Percentiles rank a stretch among this genome's conserved stretches.
phyloP scores from a whole-genome alignment of 2,113 vertebrate species.

The Xiphophorus couchianus region DNA sequence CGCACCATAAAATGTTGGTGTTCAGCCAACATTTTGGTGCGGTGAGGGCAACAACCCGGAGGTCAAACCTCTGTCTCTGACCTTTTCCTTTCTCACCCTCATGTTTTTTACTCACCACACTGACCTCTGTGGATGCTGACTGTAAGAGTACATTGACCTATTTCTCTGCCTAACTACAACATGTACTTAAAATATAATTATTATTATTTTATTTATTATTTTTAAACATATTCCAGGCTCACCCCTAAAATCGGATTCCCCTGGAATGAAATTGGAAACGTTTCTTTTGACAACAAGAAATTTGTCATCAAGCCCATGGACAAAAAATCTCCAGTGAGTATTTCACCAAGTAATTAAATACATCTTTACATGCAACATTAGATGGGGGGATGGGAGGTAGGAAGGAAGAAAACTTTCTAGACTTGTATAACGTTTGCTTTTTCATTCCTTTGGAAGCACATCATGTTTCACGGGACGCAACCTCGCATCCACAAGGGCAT shows the following conservation, averaged over 20 bases:
- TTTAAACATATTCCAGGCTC: slow-evolving; percentile 77
- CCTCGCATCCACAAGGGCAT: slow-evolving; percentile 95
- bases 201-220: not conserved
- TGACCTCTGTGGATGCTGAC: slow-evolving; percentile 39
- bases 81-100: slow-evolving; percentile 14
- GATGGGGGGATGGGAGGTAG: too few species aligned
- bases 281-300: slow-evolving; percentile 97
- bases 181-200: slow-evolving; percentile 22
- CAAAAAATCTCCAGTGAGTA: slow-evolving; percentile 94
- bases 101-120: slow-evolving; percentile 28
- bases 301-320: slow-evolving; percentile 98
- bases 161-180: slow-evolving; percentile 17
- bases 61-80: slow-evolving; percentile 42
- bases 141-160: slow-evolving; percentile 48
- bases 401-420: too few species aligned
- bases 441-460: slow-evolving; percentile 81
- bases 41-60: slow-evolving; percentile 29
- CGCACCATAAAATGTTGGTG: too few species aligned
- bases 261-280: slow-evolving; percentile 98
- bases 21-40: not conserved
- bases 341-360: not conserved
- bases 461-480: slow-evolving; percentile 91
- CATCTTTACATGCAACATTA: not conserved
- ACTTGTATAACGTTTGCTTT: not conserved
- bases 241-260: slow-evolving; percentile 98